phyloP scores from a whole-genome alignment of 2,113 vertebrate genomes.

The Nibea coibor region DNA sequence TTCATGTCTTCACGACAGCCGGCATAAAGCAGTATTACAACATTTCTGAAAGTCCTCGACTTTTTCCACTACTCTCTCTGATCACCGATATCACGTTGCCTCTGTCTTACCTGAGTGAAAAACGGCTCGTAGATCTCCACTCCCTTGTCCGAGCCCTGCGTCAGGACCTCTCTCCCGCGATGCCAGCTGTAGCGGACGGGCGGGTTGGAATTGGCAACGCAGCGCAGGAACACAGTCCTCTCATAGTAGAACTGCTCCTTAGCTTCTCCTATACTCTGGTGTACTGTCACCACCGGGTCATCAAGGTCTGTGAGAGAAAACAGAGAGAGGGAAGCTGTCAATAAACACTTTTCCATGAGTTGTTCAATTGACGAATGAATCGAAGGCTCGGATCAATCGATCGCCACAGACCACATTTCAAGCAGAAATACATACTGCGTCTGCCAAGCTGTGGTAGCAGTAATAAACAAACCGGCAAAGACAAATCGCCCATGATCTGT shows the following conservation, averaged over 20 bases:
- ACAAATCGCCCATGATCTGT: background rate
- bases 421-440: background rate
- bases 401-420: fast-evolving
- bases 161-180: conserved; percentile 92
- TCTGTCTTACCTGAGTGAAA: conserved; percentile 94
- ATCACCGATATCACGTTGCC: background rate
- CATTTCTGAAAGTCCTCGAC: background rate
- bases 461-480: conserved; percentile 1
- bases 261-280: conserved; percentile 98
- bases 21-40: background rate
- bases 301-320: conserved; percentile 90
- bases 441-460: background rate
- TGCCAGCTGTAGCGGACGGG: conserved; percentile 98
- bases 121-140: conserved; percentile 99
- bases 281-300: conserved; percentile 95
- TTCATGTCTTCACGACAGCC: conserved; percentile 3
- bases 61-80: background rate
- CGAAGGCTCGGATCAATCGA: background rate
- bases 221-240: conserved; percentile 95
- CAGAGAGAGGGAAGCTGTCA: background rate
- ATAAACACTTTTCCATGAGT: background rate
- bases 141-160: conserved; percentile 97
- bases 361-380: background rate
- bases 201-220: conserved; percentile 97
- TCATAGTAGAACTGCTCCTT: conserved; percentile 99